Percentiles rank a stretch among this genome's conserved stretches.
phyloP scores from a whole-genome alignment of 2,888 invertebrate species.

The Gymnocheta viridis region DNA sequence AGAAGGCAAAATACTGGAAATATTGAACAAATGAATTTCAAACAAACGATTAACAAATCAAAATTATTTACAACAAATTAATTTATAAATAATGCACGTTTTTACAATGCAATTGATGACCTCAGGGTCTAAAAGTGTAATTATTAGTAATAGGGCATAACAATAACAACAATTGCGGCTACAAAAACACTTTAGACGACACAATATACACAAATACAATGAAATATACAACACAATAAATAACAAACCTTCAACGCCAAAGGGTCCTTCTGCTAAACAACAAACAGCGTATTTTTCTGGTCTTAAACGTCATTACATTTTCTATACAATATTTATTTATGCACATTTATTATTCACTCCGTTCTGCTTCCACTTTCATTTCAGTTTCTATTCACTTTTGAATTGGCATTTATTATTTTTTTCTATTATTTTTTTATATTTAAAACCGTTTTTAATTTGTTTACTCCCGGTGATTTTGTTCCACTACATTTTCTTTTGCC shows the following conservation, averaged over 20 bases:
- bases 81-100: slow-evolving; percentile 34
- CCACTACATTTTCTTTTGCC: slow-evolving; percentile 67
- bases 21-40: slow-evolving; percentile 1
- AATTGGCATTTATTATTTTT: slow-evolving; percentile 36
- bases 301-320: slow-evolving; percentile 28
- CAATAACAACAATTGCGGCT: neutral
- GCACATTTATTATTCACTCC: too few relatives aligned
- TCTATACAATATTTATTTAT: slow-evolving; percentile 29
- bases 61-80: slow-evolving; percentile 36
- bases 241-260: slow-evolving; percentile 28
- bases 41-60: slow-evolving; percentile 41
- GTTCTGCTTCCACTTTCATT: slow-evolving; percentile 5
- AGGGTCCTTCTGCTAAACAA: slow-evolving; percentile 20
- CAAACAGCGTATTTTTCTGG: neutral
- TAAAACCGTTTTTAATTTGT: slow-evolving; percentile 63
- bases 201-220: slow-evolving; percentile 1
- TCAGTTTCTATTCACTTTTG: slow-evolving; percentile 10
- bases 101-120: slow-evolving; percentile 28
- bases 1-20: neutral
- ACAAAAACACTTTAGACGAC: neutral
- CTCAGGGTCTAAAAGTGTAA: slow-evolving; percentile 49
- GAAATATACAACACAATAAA: slow-evolving; percentile 17
- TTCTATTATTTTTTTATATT: slow-evolving; percentile 16
- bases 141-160: slow-evolving; percentile 48
- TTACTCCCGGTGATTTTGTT: slow-evolving; percentile 65